These are phyloP conservation scores for Lanius ludovicianus DNA, from an alignment of 2,113 vertebrate genomes.

Conservation along the genomic window DNA sequence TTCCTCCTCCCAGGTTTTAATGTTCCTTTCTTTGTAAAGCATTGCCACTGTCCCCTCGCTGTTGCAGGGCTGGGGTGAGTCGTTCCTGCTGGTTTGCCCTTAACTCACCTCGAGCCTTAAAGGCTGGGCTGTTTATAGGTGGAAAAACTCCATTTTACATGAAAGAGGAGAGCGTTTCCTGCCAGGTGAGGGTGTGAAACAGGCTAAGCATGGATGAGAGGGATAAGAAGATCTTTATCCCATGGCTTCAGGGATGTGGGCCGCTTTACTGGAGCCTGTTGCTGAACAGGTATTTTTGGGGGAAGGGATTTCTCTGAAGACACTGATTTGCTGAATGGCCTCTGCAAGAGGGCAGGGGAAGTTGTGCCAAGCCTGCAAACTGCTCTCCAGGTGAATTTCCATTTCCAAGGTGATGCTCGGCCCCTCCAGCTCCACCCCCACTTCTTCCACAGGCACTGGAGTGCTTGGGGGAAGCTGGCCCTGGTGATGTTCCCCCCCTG, in stretches of 20 bases:
- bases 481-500: neutral
- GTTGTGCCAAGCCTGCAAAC: neutral
- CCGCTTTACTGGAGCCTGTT: neutral
- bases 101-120: rapidly evolving
- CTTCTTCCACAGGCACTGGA: neutral
- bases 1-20: neutral
- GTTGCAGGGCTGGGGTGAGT: neutral
- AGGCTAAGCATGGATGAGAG: neutral
- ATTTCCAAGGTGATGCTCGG: neutral
- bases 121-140: neutral
- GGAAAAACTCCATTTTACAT: neutral
- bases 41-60: rapidly evolving
- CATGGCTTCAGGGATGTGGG: neutral
- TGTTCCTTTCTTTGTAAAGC: neutral
- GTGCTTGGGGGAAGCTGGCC: neutral
- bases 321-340: neutral
- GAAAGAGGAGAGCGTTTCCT: neutral
- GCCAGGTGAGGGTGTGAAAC: neutral
- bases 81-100: neutral
- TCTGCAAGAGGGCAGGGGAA: neutral
- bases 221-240: neutral
- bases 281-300: neutral
- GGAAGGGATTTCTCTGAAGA: neutral
- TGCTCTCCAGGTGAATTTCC: neutral
- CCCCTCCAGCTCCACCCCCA: neutral